Percentiles rank a stretch among this genome's conserved stretches.
phyloP scores from a whole-genome alignment of 92 coral and sea anemone genomes.

The Anthopleura xanthogrammica region DNA sequence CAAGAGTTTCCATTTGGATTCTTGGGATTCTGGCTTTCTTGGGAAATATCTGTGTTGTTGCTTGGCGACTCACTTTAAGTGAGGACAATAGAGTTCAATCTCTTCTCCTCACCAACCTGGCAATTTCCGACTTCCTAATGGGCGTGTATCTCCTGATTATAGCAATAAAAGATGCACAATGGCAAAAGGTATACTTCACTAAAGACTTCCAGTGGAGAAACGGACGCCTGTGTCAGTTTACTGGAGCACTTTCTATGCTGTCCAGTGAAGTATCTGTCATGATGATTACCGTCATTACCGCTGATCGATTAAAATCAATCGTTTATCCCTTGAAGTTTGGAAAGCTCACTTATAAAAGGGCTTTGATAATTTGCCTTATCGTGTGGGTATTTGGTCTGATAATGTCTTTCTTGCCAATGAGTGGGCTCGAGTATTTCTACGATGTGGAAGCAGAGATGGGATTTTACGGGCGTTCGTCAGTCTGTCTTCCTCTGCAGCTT shows the following conservation, averaged over 20 bases:
- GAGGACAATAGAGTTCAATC: slow-evolving; percentile 78
- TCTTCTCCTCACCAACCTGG: slow-evolving; percentile 77
- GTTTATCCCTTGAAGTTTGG: slow-evolving; percentile 62
- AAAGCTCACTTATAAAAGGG: slow-evolving; percentile 33
- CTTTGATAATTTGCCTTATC: background rate
- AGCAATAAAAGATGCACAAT: slow-evolving; percentile 69
- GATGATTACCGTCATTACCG: slow-evolving; percentile 71
- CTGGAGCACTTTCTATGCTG: slow-evolving; percentile 78
- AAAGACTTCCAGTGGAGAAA: slow-evolving; percentile 83
- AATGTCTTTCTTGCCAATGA: background rate
- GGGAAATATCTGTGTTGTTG: slow-evolving; percentile 60
- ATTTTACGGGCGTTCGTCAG: slow-evolving; percentile 81
- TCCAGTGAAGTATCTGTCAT: slow-evolving; percentile 90
- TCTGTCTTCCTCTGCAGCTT: slow-evolving; percentile 83
- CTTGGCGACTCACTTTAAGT: slow-evolving; percentile 49
- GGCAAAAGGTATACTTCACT: slow-evolving; percentile 78
- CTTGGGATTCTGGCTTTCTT: slow-evolving; percentile 76
- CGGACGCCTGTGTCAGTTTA: slow-evolving; percentile 57
- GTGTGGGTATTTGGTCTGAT: background rate
- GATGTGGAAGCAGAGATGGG: slow-evolving; percentile 54
- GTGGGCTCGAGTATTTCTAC: slow-evolving; percentile 39
- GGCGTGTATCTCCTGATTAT: slow-evolving; percentile 78
- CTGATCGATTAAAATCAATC: slow-evolving; percentile 75
- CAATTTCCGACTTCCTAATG: slow-evolving; percentile 76
- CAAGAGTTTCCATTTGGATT: slow-evolving; percentile 64